A percentile compares a stretch with the other conserved stretches of the same genome.
phyloP scores from a whole-genome alignment of 2,113 vertebrate species.

The Miniopterus natalensis region DNA sequence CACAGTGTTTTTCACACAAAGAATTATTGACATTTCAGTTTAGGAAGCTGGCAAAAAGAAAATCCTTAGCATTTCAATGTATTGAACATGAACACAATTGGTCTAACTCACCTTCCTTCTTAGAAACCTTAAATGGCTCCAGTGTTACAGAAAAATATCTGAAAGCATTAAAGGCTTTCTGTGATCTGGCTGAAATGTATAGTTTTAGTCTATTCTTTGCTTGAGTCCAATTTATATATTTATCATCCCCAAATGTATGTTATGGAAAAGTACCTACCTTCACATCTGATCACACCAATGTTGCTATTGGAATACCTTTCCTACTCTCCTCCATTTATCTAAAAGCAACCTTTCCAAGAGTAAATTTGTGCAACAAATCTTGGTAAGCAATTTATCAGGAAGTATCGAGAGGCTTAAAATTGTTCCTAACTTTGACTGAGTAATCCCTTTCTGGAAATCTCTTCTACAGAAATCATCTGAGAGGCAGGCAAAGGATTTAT shows the following conservation, averaged over 20 bases:
- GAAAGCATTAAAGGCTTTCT: background rate
- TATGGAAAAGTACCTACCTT: background rate
- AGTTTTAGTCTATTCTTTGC: background rate
- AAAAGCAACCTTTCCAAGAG: background rate
- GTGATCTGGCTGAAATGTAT: background rate
- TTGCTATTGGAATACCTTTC: background rate
- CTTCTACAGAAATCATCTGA: background rate
- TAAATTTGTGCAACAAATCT: background rate
- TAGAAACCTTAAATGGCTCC: slow-evolving; percentile 14
- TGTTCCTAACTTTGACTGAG: background rate
- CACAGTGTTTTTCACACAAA: background rate
- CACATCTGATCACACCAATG: background rate
- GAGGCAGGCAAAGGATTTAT: background rate
- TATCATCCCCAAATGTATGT: background rate
- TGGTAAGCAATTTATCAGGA: background rate
- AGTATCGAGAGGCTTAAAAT: slow-evolving; percentile 20
- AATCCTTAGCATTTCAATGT: slow-evolving; percentile 50
- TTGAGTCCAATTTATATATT: background rate
- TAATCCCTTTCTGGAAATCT: background rate
- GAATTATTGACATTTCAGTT: slow-evolving; percentile 59
- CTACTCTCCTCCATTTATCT: background rate
- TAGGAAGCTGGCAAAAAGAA: slow-evolving; percentile 41
- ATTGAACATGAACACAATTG: slow-evolving; percentile 49
- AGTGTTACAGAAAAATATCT: background rate
- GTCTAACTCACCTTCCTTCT: slow-evolving; percentile 28